phyloP scores from a whole-genome alignment of 2,888 invertebrate species.

The Dryococelus australis region DNA sequence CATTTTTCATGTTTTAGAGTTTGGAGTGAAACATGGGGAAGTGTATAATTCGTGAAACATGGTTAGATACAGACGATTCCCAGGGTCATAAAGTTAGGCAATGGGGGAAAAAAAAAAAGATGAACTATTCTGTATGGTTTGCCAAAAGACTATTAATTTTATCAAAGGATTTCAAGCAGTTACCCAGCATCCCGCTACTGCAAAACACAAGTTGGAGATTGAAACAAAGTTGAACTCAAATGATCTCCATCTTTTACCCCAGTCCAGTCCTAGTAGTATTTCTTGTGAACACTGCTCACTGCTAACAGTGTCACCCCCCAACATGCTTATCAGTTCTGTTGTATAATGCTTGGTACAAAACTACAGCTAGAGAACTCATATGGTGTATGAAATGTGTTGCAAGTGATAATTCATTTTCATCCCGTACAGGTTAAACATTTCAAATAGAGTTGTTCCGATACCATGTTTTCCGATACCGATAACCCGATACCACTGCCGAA shows the following conservation, averaged over 20 bases:
- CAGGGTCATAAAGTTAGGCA: not conserved
- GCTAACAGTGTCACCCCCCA: not conserved
- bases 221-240: not conserved
- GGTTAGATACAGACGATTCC: not conserved
- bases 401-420: not conserved
- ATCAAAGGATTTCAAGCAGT: not conserved
- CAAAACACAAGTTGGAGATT: not conserved
- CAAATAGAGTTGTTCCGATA: no score
- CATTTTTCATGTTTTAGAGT: not conserved
- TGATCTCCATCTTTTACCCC: not conserved
- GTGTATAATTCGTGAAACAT: not conserved
- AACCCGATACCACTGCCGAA: no score
- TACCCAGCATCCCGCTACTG: not conserved
- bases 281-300: not conserved
- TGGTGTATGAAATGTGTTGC: not conserved
- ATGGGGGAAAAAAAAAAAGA: not conserved
- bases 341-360: not conserved
- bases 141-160: not conserved
- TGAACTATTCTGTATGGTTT: not conserved
- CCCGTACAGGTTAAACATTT: not conserved
- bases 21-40: not conserved
- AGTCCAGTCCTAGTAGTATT: not conserved
- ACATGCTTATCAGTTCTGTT: not conserved
- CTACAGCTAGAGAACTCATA: not conserved
- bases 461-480: no score